Evolutionary conservation across 2,888 invertebrate genomes (phyloP), one percentile per base, ranked within the genome.

Genomic region (Leptopilina syphax): DNA sequence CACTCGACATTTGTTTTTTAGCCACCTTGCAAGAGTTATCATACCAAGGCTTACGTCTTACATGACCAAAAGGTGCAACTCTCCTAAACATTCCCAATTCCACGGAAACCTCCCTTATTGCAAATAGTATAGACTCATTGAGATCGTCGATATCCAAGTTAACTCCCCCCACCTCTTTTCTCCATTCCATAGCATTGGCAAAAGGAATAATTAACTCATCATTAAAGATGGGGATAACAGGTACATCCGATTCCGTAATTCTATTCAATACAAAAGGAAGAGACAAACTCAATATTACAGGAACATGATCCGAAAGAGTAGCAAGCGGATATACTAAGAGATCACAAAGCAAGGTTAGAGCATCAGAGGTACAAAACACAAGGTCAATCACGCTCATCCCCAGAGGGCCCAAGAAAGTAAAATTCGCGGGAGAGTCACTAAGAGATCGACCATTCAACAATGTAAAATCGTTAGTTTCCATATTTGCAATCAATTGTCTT

Each of bases 371-470:
- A 67, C 67, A 67, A 13, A 41, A 67, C 6, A 67, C 67, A 34
- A 67, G 67, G 67, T 67, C 67, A 10, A 67, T 47, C 18, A 67
- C 67, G 10, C 67, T 67, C 18, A n/a, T 10, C 7, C 67, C 67
- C 41, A 8, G n/a, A 7, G 41, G 44, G 3, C 67, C 47, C 5
- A 67, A 3, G 27, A 44, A 67, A 3, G 67, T 67, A 34, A 67
- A 67, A 67, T 67, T 67, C 10, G 44, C 67, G 18, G 67, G 47
- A 13, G 34, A 44, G 18, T 67, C 67, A 34, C 67, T 67, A 9
- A 34, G 1, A 67, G 67, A 5, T 3, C 67, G 13, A n/a, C 67
- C 67, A 67, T 67, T 67, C 0, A 67, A 12, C 47, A 67, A 41
- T 67, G 41, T 13, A 8, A 67, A 47, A 13, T 67, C 41, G 41